Conservation (phyloP, 2,797 vertebrate genomes). For the Echeneis naucrates region DNA sequence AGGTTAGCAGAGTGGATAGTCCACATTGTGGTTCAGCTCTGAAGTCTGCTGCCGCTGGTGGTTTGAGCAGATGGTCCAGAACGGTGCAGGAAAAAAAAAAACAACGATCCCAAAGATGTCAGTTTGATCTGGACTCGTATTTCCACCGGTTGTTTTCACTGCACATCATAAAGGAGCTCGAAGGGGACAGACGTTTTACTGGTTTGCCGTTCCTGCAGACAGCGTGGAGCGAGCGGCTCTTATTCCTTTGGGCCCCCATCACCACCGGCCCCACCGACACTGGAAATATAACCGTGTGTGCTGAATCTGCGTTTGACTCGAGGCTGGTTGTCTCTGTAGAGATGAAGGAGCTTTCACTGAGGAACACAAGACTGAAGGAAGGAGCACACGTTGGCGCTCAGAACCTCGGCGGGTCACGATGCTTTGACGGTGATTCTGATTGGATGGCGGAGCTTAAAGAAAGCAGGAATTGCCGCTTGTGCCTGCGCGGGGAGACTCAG, state of each 20-base stretch:
- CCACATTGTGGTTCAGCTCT: conserved; percentile 41
- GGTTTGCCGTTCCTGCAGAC: no score
- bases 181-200: conserved; percentile 20
- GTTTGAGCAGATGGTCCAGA: conserved; percentile 62
- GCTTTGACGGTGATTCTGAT: no score
- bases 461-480: no score
- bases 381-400: no score
- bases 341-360: not conserved
- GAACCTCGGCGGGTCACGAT: no score
- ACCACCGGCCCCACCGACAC: not conserved
- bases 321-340: not conserved
- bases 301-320: not conserved
- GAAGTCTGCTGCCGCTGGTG: conserved; percentile 50
- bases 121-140: conserved; percentile 28
- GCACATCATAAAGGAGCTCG: conserved; percentile 20
- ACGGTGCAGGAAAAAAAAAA: conserved; percentile 56
- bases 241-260: not conserved
- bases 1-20: conserved; percentile 38
- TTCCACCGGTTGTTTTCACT: conserved; percentile 42
- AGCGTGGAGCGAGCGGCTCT: no score
- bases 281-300: not conserved
- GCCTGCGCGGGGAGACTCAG: no score
- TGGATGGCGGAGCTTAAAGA: no score
- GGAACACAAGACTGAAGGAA: no score
- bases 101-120: conserved; percentile 47